Conservation (phyloP, 2,797 vertebrate genomes). For the Macroramphosus scolopax region DNA sequence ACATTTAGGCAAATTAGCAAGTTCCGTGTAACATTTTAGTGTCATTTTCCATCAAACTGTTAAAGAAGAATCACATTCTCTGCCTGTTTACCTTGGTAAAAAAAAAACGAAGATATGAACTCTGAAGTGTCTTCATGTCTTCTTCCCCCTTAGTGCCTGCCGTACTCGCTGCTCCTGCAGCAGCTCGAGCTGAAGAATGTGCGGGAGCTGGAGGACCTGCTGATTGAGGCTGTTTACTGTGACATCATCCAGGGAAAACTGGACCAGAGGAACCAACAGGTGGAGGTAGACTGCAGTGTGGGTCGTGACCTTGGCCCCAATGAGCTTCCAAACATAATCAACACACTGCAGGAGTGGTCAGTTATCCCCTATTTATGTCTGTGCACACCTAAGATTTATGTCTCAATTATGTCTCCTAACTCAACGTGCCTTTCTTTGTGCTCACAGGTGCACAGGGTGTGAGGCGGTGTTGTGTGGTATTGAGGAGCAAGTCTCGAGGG, state of each 20-base stretch:
- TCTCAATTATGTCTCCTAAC: constrained; percentile 21
- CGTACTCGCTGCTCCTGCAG: constrained; percentile 95
- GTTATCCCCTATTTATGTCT: constrained; percentile 30
- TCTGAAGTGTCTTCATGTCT: constrained; percentile 3
- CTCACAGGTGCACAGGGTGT: constrained; percentile 89
- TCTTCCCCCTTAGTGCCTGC: constrained; percentile 85
- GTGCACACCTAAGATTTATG: constrained; percentile 15
- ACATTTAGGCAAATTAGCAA: constrained; percentile 66
- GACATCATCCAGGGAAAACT: constrained; percentile 99
- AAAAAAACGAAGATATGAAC: constrained; percentile 8
- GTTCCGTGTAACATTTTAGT: constrained; percentile 36
- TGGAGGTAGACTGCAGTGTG: constrained; percentile 98
- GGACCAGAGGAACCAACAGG: constrained; percentile 97
- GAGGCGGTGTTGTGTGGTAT: constrained; percentile 93
- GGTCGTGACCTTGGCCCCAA: constrained; percentile 96
- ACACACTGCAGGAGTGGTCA: constrained; percentile 98
- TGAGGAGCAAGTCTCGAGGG: constrained; percentile 93
- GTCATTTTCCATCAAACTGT: constrained; percentile 31
- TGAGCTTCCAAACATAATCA: constrained; percentile 94
- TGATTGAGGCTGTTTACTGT: constrained; percentile 97
- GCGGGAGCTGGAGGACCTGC: constrained; percentile 95
- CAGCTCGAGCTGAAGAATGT: constrained; percentile 98
- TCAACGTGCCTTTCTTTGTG: neutral
- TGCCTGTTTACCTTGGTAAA: constrained; percentile 19
- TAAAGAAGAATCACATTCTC: constrained; percentile 33